phyloP scores from a whole-genome alignment of 2,888 invertebrate genomes.

The Tethea ocularis region DNA sequence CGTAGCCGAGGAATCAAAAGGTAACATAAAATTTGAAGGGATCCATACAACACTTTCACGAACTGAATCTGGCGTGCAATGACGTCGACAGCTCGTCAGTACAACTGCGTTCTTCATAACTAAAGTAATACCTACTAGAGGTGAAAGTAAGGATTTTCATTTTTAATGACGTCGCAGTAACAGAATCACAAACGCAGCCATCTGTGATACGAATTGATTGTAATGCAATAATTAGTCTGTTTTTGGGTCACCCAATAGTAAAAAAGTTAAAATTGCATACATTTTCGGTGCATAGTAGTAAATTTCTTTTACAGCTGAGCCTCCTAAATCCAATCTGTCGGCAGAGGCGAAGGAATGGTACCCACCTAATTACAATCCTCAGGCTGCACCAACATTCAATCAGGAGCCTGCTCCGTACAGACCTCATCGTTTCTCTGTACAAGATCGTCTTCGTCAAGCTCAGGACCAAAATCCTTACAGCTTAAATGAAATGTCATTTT shows the following conservation, averaged over 20 bases:
- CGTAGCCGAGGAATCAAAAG: constrained; percentile 65
- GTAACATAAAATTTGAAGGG: constrained; percentile 42
- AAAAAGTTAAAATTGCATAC: neutral
- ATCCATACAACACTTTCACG: constrained; percentile 47
- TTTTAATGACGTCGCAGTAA: constrained; percentile 71
- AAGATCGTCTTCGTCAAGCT: constrained; percentile 75
- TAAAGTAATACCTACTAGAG: constrained; percentile 56
- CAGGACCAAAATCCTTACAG: constrained; percentile 74
- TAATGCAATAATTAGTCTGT: constrained; percentile 28
- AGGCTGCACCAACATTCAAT: constrained; percentile 54
- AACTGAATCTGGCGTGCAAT: constrained; percentile 40
- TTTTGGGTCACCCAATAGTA: constrained; percentile 39
- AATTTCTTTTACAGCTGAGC: constrained; percentile 50
- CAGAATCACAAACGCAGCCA: constrained; percentile 60
- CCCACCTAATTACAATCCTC: constrained; percentile 78
- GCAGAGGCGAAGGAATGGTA: constrained; percentile 86
- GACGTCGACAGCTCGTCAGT: constrained; percentile 60
- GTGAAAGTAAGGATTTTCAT: constrained; percentile 80
- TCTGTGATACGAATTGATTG: constrained; percentile 41
- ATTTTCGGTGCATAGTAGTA: constrained; percentile 19
- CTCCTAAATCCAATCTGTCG: constrained; percentile 76
- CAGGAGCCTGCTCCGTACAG: constrained; percentile 63
- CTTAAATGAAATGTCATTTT: constrained; percentile 72
- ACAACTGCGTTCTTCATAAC: constrained; percentile 59
- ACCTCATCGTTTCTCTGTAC: constrained; percentile 70